Evolutionary conservation across 2,113 vertebrate species (phyloP), one percentile per base, ranked within the genome.

Genomic region (Pseudois nayaur): DNA sequence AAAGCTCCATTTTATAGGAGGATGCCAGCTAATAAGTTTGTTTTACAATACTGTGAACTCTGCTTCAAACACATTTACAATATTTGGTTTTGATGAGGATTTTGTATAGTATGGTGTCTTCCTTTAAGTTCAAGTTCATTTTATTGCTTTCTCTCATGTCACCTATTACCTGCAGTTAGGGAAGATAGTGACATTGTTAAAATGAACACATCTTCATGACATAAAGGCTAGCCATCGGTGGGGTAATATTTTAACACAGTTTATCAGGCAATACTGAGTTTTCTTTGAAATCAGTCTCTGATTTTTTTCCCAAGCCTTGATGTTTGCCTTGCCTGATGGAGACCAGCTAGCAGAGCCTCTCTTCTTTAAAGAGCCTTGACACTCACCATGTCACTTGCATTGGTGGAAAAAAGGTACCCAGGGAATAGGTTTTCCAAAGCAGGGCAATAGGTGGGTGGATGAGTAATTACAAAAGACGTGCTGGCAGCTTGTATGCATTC

Each of bases 241-340:
- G 43, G 67, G 16, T 76, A 84, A 33, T 33, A 52, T n/a, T 71
- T 52, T 27, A 62, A 45, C n/a, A 48, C 50, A 86, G n/a, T 79
- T 64, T 95, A 86, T 64, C 15, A 48, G 31, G 71, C 31, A 78
- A 86, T 62, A 45, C 21, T 45, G 45, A 91, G 67, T 78, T 84
- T 74, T 89, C 81, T 91, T 95, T 91, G n/a, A 91, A 95, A 36
- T 89, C 60, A 59, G 31, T 21, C 55, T 91, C 88, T 95, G 55
- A 90, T 90, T 62, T 85, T 8, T 43, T 43, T 13, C 59, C 21
- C 19, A 62, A 3, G 60, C 27, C 55, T 62, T 90, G n/a, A 50
- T 85, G n/a, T 90, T 74, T 95, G 54, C n/a, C 27, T 74, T 91
- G 43, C 14, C 64, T 95, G 54, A 81, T 85, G 52, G 43, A 33